phyloP scores from a whole-genome alignment of 1,140 invertebrate species.

The Ceratina australensis region DNA sequence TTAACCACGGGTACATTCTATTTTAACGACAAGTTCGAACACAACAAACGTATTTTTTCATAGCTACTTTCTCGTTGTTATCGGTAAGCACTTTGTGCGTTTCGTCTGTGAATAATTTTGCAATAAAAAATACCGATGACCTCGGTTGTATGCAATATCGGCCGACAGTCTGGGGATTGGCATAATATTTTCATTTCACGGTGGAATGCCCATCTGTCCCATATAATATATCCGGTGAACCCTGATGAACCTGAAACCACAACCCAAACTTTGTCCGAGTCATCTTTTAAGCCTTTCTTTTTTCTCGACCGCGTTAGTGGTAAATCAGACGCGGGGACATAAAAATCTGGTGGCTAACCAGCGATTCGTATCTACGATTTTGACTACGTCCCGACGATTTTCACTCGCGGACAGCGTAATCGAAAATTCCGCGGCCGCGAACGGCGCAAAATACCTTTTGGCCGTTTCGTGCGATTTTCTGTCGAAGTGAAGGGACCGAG shows the following conservation, averaged over 20 bases:
- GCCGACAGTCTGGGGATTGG: constrained; percentile 50
- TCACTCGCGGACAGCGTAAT: no score
- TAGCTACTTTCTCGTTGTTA: no score
- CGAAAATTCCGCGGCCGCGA: background rate
- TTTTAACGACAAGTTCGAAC: no score
- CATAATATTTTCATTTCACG: constrained; percentile 76
- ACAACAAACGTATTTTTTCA: no score
- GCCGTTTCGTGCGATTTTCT: constrained; percentile 34
- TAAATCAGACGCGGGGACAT: constrained; percentile 44
- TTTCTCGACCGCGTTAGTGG: constrained; percentile 39
- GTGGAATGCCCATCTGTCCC: constrained; percentile 67
- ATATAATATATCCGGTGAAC: constrained; percentile 64
- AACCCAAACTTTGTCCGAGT: constrained; percentile 42
- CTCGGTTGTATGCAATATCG: constrained; percentile 51
- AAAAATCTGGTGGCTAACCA: constrained; percentile 42
- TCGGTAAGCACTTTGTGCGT: no score
- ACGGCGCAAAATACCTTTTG: constrained; percentile 21
- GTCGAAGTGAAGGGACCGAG: constrained; percentile 32
- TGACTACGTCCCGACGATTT: no score
- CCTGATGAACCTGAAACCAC: constrained; percentile 69
- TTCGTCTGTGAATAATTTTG: background rate
- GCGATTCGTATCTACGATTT: constrained; percentile 17
- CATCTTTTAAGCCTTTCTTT: constrained; percentile 33
- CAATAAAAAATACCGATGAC: constrained; percentile 24
- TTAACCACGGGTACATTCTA: background rate